Percentiles rank a stretch among this genome's conserved stretches.
phyloP scores from a whole-genome alignment of 2,113 vertebrate species.

The Odontesthes bonariensis region DNA sequence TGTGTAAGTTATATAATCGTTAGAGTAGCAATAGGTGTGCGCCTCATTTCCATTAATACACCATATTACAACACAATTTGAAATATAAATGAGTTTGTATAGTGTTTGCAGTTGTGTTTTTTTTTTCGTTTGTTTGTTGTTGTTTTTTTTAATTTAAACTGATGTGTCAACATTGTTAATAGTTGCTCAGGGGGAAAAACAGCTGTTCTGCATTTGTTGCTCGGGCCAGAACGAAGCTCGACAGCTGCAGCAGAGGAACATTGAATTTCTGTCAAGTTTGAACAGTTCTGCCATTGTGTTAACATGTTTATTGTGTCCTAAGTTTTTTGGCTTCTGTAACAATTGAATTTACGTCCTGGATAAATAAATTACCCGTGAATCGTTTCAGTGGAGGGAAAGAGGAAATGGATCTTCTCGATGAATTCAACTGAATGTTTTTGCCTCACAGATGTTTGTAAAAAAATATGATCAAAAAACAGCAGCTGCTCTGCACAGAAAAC shows the following conservation, averaged over 20 bases:
- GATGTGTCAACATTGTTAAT: not conserved
- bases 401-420: slow-evolving; percentile 28
- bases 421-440: slow-evolving; percentile 12
- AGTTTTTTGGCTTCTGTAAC: slow-evolving; percentile 19
- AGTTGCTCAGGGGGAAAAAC: not conserved
- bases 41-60: not conserved
- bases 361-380: slow-evolving; percentile 30
- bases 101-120: not conserved
- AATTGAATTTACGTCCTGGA: slow-evolving; percentile 30
- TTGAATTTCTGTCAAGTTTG: slow-evolving; percentile 27
- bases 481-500: slow-evolving; percentile 9
- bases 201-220: slow-evolving; percentile 7
- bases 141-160: not conserved
- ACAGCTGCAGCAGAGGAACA: not conserved
- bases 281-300: not conserved
- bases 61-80: not conserved
- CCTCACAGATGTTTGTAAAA: not conserved
- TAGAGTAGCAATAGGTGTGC: not conserved
- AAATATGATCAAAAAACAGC: not conserved
- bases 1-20: too few relatives aligned
- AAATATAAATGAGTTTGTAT: not conserved
- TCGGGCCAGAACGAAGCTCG: not conserved
- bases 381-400: slow-evolving; percentile 3
- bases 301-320: slow-evolving; percentile 19
- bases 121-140: not conserved